A percentile compares a stretch with the other conserved stretches of the same genome.
phyloP scores from a whole-genome alignment of 1,140 invertebrate genomes.

The Drosophila sp. region DNA sequence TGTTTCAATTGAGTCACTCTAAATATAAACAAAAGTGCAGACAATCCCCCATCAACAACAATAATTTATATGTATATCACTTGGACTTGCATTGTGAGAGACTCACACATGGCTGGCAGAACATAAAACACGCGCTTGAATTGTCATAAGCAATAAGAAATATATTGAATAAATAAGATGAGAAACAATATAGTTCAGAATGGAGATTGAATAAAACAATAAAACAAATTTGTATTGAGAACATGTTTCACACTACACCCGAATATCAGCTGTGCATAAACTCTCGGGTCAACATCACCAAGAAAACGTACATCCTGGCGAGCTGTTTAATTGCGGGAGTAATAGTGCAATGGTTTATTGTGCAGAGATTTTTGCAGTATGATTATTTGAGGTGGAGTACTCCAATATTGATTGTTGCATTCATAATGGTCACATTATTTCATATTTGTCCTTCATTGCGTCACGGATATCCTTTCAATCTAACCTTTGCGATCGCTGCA shows the following conservation, averaged over 20 bases:
- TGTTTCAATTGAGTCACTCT: neutral
- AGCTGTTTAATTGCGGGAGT: neutral
- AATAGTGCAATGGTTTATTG: neutral
- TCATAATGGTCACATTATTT: constrained; percentile 2
- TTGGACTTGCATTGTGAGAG: neutral
- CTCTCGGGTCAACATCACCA: neutral
- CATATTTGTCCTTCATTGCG: neutral
- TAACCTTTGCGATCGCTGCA: neutral
- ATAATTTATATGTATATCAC: neutral
- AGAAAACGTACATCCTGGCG: neutral
- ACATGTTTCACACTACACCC: neutral
- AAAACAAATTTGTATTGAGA: neutral
- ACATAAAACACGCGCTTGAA: neutral
- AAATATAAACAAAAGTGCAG: neutral
- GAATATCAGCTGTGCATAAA: neutral
- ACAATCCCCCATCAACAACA: neutral
- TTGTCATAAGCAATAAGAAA: neutral
- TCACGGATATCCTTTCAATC: neutral
- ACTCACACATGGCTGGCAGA: neutral
- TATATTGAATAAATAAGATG: constrained; percentile 1
- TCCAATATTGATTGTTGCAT: neutral
- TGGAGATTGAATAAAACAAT: neutral
- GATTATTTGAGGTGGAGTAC: neutral
- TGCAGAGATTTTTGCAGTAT: neutral
- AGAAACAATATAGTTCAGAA: neutral